Evolutionary conservation across 1,140 invertebrate genomes (phyloP).

Genomic region (Pentalonia nigronervosa): DNA sequence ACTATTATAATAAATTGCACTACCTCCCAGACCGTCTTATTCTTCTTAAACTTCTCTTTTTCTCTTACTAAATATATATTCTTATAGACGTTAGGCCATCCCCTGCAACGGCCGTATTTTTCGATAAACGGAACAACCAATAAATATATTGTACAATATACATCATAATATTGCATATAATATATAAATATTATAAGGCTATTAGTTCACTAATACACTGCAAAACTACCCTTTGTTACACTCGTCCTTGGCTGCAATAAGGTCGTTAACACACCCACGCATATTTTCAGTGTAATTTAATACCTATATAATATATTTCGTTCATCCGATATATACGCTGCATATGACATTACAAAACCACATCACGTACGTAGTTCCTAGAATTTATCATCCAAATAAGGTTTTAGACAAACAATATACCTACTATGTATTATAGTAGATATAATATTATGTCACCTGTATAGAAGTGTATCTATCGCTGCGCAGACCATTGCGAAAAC

Average conservation of each 20-base stretch:
- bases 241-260: not conserved
- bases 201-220: not conserved
- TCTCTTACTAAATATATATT: not conserved
- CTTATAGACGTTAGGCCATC: not conserved
- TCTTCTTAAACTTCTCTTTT: not conserved
- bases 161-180: not conserved
- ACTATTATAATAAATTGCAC: not conserved
- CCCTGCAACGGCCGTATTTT: not conserved
- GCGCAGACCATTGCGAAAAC: not conserved
- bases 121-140: not conserved
- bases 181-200: not conserved
- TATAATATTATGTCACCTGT: not conserved
- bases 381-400: conserved; percentile 7
- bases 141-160: not conserved
- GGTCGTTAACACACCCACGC: not conserved
- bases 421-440: not conserved
- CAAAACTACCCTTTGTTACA: not conserved
- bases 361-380: not conserved
- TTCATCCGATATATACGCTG: not conserved
- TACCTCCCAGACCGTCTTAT: not conserved
- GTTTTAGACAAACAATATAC: not conserved
- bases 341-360: not conserved
- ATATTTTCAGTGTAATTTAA: not conserved
- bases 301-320: not conserved
- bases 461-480: not conserved